Percentiles rank a stretch among this genome's conserved stretches.
These are phyloP conservation scores for Dasyurus viverrinus DNA, from an alignment of 2,113 vertebrate genomes.

Conservation along the genomic window DNA sequence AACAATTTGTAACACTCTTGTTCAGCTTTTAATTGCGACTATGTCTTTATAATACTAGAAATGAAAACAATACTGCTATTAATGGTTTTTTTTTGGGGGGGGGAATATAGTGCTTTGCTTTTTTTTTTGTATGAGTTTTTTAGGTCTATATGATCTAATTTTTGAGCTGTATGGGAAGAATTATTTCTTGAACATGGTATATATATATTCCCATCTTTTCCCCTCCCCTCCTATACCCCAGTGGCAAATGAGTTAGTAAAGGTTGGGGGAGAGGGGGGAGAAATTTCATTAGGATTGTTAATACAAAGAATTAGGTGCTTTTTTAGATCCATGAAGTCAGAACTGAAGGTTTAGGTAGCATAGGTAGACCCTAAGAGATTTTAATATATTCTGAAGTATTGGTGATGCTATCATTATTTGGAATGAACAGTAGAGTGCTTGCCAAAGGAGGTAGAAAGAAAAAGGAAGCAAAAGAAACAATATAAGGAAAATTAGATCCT, in stretches of 20 bases:
- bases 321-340: neutral
- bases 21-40: neutral
- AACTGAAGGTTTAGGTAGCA: neutral
- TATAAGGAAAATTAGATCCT: neutral
- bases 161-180: neutral
- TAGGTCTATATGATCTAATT: slow-evolving; percentile 8
- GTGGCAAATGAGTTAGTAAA: neutral
- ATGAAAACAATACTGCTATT: neutral
- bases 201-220: neutral
- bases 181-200: slow-evolving; percentile 2
- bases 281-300: neutral
- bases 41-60: neutral
- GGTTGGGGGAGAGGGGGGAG: no score
- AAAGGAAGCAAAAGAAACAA: neutral
- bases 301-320: neutral
- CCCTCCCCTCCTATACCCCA: neutral
- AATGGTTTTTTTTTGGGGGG: neutral
- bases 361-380: neutral
- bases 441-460: neutral
- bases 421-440: neutral
- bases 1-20: neutral
- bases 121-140: slow-evolving; percentile 14
- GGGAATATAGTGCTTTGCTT: neutral
- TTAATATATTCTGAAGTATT: neutral
- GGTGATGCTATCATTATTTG: neutral